Evolutionary conservation across 2,888 invertebrate genomes (phyloP), one percentile per base, ranked within the genome.

Genomic region (Thymelicus lineola): DNA sequence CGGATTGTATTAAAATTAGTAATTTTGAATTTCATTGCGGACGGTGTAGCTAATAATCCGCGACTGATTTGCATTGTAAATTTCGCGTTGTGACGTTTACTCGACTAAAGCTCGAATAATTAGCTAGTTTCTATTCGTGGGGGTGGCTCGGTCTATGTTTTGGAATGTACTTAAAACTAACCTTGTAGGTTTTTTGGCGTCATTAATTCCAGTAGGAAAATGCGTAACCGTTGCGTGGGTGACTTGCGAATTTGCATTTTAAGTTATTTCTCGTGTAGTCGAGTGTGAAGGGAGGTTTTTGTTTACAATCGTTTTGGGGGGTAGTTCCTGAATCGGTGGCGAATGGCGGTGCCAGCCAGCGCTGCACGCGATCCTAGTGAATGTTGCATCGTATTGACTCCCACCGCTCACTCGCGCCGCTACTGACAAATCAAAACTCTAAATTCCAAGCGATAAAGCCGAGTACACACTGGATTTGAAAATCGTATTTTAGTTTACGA

Each of bases 261-360:
- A 15, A 63, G 55, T 68, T 50, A 70, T 72, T 71, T 75, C 72
- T 72, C 63, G 67, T 70, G 59, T 62, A 71, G 60, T 59, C n/a
- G 65, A 70, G 69, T 71, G 82, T 71, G 62, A 66, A 69, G 75
- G 65, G 81, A 75, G 79, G 78, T 76, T 85, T 28, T 87, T 90
- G 89, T 90, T 90, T 88, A 89, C 88, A 84, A 82, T 85, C 84
- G 84, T 83, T 82, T 85, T 86, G 72, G 84, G 85, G 86, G 87
- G 90, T 85, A 87, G 87, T 88, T 88, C 84, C 88, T 85, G 85
- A 83, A 82, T 79, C 79, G 82, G 80, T 81, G 82, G 87, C 77
- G 85, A 86, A 82, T 87, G 91, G 90, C 83, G 86, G 95, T 95
- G 85, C 95, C 95, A 95, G 95, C 94, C 92, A 81, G 68, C 77